Base-by-base conservation (phyloP, 2,888 invertebrate genomes). In the Molanna angustata region DNA sequence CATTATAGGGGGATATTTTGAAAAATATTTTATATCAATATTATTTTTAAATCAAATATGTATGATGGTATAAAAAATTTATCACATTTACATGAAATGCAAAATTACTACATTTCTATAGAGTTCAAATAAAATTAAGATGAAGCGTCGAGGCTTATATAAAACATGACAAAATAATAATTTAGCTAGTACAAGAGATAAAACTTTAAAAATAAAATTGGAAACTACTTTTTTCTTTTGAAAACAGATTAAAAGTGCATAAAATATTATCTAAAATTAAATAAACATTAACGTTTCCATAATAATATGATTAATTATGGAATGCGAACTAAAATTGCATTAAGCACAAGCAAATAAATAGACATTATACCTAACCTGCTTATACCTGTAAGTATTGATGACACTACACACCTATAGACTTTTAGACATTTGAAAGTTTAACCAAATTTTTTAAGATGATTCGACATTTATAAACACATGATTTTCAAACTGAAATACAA, bases 371-470 rank as follows among this genome's bases (percentile, higher is more conserved):
- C 9, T 17, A 37, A 13, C n/a, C 18, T 37, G 9, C 3, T 37
- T 37, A 37, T 37, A 27, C 52, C 40, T 40, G 22, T 48, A 53
- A 40, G 43, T 53, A 48, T 43, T 54, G 54, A 54, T 54, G 54
- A 54, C 54, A 54, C 47, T 54, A 54, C 54, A 54, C 54, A 54
- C 54, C 54, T 50, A 49, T 37, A 17, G n/a, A 19, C 7, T n/a
- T 13, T 46, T 47, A 46, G 51, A 35, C 42, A 50, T 54, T 18
- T 35, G 46, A 54, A 50, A 49, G 40, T 47, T 40, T 20, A 41
- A 16, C 7, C n/a, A 35, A 32, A 13, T 32, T 22, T 37, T 9
- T 33, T 37, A 27, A 11, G 33, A 20, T n/a, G 7, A 9, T 11
- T 20, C 4, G 4, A 35, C 35, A 35, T 4, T 13, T n/a, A 13